These are phyloP conservation scores for Actinia tenebrosa DNA, from an alignment of 64 coral and sea anemone species.

Conservation along the genomic window DNA sequence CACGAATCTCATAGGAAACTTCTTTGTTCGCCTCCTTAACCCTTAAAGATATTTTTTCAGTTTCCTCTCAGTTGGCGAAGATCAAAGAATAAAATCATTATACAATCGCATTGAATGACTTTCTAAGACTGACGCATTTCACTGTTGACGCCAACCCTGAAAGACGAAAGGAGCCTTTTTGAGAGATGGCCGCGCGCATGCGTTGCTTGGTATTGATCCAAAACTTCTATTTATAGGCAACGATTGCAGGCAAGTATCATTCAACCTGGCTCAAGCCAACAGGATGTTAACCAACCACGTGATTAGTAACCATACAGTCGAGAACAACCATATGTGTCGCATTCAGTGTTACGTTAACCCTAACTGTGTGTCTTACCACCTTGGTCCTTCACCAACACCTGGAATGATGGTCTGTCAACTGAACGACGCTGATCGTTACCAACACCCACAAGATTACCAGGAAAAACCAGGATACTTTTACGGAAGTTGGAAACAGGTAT, in stretches of 20 bases:
- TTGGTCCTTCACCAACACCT: neutral
- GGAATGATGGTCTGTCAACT: neutral
- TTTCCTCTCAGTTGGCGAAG: no score
- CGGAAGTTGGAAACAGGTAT: neutral
- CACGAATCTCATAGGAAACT: no score
- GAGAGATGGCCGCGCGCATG: no score
- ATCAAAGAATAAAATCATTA: no score
- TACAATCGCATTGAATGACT: no score
- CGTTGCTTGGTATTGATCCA: neutral
- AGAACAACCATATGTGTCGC: neutral
- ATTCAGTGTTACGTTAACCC: neutral
- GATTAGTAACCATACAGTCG: neutral
- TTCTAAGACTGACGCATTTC: no score
- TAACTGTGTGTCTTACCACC: neutral
- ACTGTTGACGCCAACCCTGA: no score
- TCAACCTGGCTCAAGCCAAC: no score
- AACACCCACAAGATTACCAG: neutral
- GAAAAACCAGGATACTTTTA: conserved; percentile 6
- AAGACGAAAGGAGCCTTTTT: no score
- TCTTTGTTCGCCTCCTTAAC: no score
- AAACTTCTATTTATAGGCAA: neutral
- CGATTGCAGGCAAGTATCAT: neutral
- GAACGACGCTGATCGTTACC: conserved; percentile 8
- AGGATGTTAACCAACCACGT: neutral
- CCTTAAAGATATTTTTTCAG: no score